Base-by-base conservation (phyloP, 2,888 invertebrate genomes). In the Cremastinae sp. region DNA sequence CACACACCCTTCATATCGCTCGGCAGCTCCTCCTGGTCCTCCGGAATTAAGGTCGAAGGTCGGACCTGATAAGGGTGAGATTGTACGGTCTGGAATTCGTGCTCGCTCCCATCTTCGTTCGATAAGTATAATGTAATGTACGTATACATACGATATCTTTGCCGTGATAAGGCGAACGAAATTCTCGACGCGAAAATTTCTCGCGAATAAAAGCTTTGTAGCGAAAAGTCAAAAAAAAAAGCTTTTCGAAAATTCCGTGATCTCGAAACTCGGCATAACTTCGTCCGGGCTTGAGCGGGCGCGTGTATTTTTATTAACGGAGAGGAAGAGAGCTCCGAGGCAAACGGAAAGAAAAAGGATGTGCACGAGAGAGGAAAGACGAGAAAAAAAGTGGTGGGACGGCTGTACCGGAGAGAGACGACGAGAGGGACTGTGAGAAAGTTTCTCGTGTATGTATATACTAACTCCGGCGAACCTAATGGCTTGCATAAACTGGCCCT, bases 401-500 rank as follows among this genome's bases (percentile, higher is more conserved):
- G 28, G 28, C 5, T 5, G 5, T n/a, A n/a, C n/a, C n/a, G n/a
- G n/a, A n/a, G n/a, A n/a, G n/a, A n/a, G n/a, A n/a, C n/a, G 28
- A 28, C 28, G 72, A 75, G 74, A 75, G 78, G 68, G 72, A 77
- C 80, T 79, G 80, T 80, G 80, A 71, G 79, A 71, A 77, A 70
- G 78, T 75, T 75, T 74, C 78, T 78, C 73, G 79, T 77, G 78
- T 79, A 78, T 79, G 65, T 9, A 80, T n/a, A n/a, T 80, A 81
- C 80, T 79, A 77, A 79, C 80, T 79, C 75, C 43, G 70, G 73
- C 59, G 80, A 82, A 78, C 83, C 82, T 83, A 86, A 87, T 84
- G 84, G 83, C 84, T 71, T 78, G 84, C 85, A 85, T 86, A 88
- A 88, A 88, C 86, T 85, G 85, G 83, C 83, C 86, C 86, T 86